phyloP scores from a whole-genome alignment of 2,113 vertebrate species.

The Bombycilla garrulus region DNA sequence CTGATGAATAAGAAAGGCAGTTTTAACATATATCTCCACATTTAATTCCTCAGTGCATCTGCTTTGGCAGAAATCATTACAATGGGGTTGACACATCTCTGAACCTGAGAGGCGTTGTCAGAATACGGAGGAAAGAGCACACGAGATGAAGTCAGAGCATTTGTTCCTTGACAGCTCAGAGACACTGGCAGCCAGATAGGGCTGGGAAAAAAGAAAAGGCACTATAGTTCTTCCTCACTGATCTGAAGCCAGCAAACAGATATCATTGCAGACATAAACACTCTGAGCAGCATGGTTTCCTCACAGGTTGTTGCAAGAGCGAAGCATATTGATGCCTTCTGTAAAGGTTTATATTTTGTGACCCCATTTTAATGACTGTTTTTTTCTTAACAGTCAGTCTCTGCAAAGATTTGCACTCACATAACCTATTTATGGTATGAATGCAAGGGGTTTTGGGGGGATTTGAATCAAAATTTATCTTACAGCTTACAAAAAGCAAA shows the following conservation, averaged over 20 bases:
- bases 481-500: background rate
- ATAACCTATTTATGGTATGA: background rate
- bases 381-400: background rate
- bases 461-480: background rate
- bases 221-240: slow-evolving; percentile 8
- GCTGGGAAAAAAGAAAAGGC: background rate
- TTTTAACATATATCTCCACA: slow-evolving; percentile 6
- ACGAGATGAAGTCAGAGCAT: slow-evolving; percentile 1
- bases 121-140: background rate
- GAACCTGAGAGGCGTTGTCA: background rate
- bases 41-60: background rate
- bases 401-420: background rate
- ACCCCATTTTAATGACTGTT: background rate
- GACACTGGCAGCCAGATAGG: background rate
- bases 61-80: background rate
- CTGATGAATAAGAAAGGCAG: background rate
- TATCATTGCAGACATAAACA: slow-evolving; percentile 33
- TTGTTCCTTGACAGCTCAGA: slow-evolving; percentile 32
- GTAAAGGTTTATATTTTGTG: background rate
- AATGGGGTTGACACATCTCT: background rate
- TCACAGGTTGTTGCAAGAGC: background rate
- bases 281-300: background rate
- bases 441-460: background rate
- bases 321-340: background rate
- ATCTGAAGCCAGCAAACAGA: slow-evolving; percentile 13